Base-by-base conservation (phyloP, 2,888 invertebrate genomes). In the Hydropsyche betteni region DNA sequence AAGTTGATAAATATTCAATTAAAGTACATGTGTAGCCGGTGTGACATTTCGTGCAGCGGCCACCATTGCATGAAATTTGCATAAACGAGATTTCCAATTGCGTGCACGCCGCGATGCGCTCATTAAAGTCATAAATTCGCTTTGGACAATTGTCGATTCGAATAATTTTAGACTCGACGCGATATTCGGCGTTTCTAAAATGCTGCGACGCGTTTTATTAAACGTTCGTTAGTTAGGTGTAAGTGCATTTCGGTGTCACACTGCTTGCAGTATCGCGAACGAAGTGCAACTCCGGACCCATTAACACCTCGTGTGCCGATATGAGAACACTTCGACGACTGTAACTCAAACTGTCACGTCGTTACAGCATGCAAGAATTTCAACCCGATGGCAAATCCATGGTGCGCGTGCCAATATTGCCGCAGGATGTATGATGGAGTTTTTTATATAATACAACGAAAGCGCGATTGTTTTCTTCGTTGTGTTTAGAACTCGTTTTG, bases 161-260 rank as follows among this genome's bases (percentile, higher is more conserved):
- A 14, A 53, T 16, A 53, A n/a, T 16, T 53, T 53, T 58, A 16
- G 58, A 58, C 8, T 16, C 2, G 1, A 6, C 4, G 58, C 24
- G 58, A 14, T 4, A 44, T 44, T 44, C 10, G 6, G 44, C 44
- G 44, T 44, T 44, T 24, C 6, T 44, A 10, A 8, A 8, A 44
- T 44, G 44, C 44, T 44, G 6, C 16, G 24, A 16, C 24, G 58
- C 58, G 24, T 24, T 58, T 64, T 64, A 64, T 64, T 64, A 64
- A 64, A 64, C 64, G 64, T 64, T 64, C 64, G 34, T 64, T 64
- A 64, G 44, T 44, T 10, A 36, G 64, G 14, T 44, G 72, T 75
- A 75, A 75, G 75, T 75, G 75, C 69, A 75, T 75, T 75, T 75
- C 64, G 75, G 34, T 75, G 75, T 75, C 75, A 70, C 75, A 70